Conservation (phyloP, 2,113 vertebrate species). For the Sclerurus mexicanus region DNA sequence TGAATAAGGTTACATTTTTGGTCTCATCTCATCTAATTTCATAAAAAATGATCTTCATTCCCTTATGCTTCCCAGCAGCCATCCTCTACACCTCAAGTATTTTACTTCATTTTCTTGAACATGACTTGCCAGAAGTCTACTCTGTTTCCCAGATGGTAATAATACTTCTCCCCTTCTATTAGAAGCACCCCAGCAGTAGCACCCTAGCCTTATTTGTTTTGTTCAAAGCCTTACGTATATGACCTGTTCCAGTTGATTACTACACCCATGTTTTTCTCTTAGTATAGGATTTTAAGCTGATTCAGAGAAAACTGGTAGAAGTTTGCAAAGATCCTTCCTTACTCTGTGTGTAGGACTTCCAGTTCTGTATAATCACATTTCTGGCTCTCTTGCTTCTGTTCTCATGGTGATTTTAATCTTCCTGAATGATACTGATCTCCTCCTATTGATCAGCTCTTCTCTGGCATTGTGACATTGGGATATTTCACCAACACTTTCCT, state of each 20-base stretch:
- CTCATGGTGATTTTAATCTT: background rate
- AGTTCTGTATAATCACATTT: background rate
- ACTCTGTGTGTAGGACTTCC: background rate
- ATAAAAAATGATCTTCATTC: background rate
- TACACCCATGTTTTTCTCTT: background rate
- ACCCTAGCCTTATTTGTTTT: background rate
- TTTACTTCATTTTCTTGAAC: background rate
- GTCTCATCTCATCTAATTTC: background rate
- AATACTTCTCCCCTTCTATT: background rate
- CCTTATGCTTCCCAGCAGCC: background rate
- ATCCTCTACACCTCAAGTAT: background rate
- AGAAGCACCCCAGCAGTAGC: background rate
- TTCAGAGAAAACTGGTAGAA: background rate
- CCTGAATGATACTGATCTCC: background rate
- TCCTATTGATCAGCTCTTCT: background rate
- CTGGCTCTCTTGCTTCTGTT: background rate
- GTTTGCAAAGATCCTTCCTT: background rate
- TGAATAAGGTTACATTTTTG: background rate
- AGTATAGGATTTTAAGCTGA: background rate
- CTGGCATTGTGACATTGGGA: background rate
- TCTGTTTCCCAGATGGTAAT: background rate
- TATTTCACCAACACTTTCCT: background rate
- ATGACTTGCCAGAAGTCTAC: background rate
- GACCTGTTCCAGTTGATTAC: background rate
- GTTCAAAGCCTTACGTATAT: background rate